Conservation (phyloP, 2,888 invertebrate species). For the Lasioglossum figueresi region DNA sequence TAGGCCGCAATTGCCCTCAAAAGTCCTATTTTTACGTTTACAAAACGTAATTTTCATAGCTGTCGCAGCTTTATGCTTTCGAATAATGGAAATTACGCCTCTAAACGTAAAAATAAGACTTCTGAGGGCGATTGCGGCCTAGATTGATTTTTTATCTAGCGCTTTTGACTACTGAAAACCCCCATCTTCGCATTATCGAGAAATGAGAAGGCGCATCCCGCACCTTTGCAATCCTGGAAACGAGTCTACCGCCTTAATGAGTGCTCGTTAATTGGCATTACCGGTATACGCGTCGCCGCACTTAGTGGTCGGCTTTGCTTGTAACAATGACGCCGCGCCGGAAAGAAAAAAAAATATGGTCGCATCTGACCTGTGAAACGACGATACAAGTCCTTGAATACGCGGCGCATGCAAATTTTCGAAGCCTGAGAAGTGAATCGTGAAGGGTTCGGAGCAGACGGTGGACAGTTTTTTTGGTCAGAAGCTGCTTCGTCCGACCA, state of each 20-base stretch:
- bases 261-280: not conserved
- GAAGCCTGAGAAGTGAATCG: constrained; percentile 67
- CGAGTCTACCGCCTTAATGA: not conserved
- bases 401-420: constrained; percentile 69
- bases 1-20: too few species aligned
- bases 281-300: not conserved
- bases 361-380: constrained; percentile 34
- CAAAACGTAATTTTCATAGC: too few species aligned
- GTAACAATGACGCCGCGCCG: constrained; percentile 35
- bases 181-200: too few species aligned
- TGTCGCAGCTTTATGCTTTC: too few species aligned
- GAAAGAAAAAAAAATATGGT: constrained; percentile 47
- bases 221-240: too few species aligned
- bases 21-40: too few species aligned
- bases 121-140: too few species aligned
- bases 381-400: constrained; percentile 45
- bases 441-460: constrained; percentile 67
- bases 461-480: constrained; percentile 77
- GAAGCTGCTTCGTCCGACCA: constrained; percentile 74
- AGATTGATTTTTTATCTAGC: too few species aligned
- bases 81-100: too few species aligned
- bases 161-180: too few species aligned
- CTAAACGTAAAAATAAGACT: too few species aligned
- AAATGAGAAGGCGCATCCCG: too few species aligned
- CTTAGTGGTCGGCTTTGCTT: not conserved